phyloP scores from a whole-genome alignment of 2,113 vertebrate genomes.

The Parotia lawesii region DNA sequence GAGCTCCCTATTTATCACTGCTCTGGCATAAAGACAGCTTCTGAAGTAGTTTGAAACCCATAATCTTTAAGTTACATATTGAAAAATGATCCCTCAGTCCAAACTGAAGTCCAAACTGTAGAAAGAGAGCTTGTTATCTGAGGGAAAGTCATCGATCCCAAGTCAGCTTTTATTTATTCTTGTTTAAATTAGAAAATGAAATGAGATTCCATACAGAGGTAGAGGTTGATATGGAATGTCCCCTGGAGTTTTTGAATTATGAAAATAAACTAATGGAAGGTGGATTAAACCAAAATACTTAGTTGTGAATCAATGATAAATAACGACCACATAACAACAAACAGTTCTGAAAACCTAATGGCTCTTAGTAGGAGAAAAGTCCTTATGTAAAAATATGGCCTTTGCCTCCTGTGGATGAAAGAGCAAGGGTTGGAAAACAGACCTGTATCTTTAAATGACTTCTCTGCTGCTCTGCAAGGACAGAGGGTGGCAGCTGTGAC shows the following conservation, averaged over 20 bases:
- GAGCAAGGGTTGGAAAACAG: not conserved
- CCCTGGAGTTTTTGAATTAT: not conserved
- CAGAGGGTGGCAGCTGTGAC: slow-evolving; percentile 58
- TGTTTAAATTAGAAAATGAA: not conserved
- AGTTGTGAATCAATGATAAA: not conserved
- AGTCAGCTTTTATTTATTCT: not conserved
- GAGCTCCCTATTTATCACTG: not conserved
- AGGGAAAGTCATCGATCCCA: not conserved
- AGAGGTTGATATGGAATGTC: not conserved
- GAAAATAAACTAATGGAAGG: not conserved
- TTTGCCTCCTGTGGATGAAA: not conserved
- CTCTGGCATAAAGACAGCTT: not conserved
- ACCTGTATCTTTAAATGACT: slow-evolving; percentile 42
- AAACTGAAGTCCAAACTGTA: not conserved
- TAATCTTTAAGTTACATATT: not conserved
- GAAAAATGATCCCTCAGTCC: not conserved
- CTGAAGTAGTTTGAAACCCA: not conserved
- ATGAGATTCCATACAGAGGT: not conserved
- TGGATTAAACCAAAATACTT: not conserved
- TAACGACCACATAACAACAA: not conserved
- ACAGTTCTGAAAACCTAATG: not conserved
- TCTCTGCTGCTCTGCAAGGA: not conserved
- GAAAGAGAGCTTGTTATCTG: not conserved
- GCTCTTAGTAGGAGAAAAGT: not conserved
- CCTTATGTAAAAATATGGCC: not conserved